Evolutionary conservation across 2,888 invertebrate genomes (phyloP).

Genomic region (Cataglyphis rosenhaueri): DNA sequence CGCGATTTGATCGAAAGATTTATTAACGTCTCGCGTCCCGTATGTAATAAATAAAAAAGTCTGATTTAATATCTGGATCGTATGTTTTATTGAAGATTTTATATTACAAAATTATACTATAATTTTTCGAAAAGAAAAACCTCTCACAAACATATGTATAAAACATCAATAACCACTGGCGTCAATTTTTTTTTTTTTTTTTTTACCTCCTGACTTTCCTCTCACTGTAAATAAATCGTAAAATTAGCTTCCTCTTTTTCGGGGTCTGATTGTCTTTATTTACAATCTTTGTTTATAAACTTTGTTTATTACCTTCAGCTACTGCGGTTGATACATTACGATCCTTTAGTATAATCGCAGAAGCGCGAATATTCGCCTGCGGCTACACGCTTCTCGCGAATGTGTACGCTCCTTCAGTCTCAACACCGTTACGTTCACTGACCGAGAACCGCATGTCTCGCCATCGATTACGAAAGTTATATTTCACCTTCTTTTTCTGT

Average conservation of each 20-base stretch:
- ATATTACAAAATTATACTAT: not conserved
- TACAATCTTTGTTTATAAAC: not conserved
- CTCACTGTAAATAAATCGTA: not conserved
- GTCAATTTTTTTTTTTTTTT: not conserved
- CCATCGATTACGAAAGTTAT: slow-evolving; percentile 72
- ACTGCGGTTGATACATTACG: slow-evolving; percentile 5
- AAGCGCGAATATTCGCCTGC: slow-evolving; percentile 14
- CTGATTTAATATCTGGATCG: not conserved
- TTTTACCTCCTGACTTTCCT: not conserved
- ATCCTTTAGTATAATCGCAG: slow-evolving; percentile 31
- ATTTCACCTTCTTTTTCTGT: slow-evolving; percentile 58
- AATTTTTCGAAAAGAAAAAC: not conserved
- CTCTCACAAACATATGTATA: not conserved
- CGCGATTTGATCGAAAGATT: slow-evolving; percentile 1
- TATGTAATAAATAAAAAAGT: not conserved
- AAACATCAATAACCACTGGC: not conserved
- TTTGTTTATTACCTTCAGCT: slow-evolving; percentile 11
- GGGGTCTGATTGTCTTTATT: not conserved
- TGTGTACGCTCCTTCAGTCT: slow-evolving; percentile 47
- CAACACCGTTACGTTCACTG: slow-evolving; percentile 82
- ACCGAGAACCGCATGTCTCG: slow-evolving; percentile 74
- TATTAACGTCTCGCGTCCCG: slow-evolving; percentile 1
- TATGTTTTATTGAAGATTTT: not conserved
- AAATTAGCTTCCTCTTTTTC: slow-evolving; percentile 24
- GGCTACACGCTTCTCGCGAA: slow-evolving; percentile 14